Percentiles rank a stretch among this genome's conserved stretches.
These are phyloP conservation scores for Phoenicopterus ruber DNA, from an alignment of 2,113 vertebrate genomes.

Conservation along the genomic window DNA sequence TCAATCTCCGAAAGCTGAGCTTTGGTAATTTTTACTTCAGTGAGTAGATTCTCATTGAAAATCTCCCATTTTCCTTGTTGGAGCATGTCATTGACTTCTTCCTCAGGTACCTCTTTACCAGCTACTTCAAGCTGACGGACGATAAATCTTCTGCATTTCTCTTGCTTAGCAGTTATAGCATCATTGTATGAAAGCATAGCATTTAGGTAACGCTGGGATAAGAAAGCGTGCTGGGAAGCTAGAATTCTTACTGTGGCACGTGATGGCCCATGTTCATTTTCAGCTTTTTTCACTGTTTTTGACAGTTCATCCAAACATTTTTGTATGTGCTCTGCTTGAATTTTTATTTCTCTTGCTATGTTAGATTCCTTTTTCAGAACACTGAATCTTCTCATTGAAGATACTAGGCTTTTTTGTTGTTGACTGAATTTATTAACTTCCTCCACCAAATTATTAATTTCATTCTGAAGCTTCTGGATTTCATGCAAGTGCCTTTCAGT, in stretches of 20 bases:
- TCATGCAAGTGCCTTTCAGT: conserved; percentile 84
- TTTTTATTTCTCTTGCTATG: conserved; percentile 84
- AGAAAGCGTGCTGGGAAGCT: conserved; percentile 77
- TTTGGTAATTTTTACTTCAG: conserved; percentile 88
- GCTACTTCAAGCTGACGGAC: conserved; percentile 90
- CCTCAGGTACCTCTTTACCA: conserved; percentile 85
- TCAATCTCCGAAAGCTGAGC: conserved; percentile 91
- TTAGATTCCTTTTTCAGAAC: conserved; percentile 91
- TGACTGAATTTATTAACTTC: conserved; percentile 86
- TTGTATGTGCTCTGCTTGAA: conserved; percentile 83
- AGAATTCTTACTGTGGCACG: conserved; percentile 82
- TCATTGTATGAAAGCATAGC: conserved; percentile 87
- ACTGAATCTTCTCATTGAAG: conserved; percentile 92
- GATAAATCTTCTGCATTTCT: conserved; percentile 90
- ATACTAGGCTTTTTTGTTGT: conserved; percentile 85
- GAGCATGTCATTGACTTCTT: conserved; percentile 89
- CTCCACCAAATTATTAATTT: conserved; percentile 78
- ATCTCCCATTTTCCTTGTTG: conserved; percentile 92
- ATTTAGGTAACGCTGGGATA: conserved; percentile 80
- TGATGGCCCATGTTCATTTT: conserved; percentile 73
- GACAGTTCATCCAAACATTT: conserved; percentile 79
- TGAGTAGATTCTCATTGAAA: conserved; percentile 92
- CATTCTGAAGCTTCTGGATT: conserved; percentile 83
- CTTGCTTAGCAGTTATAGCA: conserved; percentile 85
- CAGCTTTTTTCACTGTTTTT: conserved; percentile 77